Conservation (phyloP, 2,113 vertebrate species). For the Phylloscopus trochilus region DNA sequence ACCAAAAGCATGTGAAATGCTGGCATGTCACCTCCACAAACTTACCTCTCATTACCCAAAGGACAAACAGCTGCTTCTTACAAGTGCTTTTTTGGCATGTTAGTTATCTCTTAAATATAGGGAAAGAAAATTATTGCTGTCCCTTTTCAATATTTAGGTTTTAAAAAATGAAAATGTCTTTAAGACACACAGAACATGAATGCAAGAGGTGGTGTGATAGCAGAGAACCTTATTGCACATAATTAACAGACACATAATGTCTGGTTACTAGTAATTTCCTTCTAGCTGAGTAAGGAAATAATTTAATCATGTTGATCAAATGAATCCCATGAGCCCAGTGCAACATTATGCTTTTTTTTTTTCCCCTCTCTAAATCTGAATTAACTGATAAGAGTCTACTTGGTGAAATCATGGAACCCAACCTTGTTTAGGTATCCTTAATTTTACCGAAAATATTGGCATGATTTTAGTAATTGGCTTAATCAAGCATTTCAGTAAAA, state of each 20-base stretch:
- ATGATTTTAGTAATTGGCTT: conserved; percentile 57
- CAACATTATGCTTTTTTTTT: conserved; percentile 80
- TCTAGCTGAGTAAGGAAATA: conserved; percentile 91
- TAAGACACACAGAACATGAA: conserved; percentile 73
- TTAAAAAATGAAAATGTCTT: conserved; percentile 70
- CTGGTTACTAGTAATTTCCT: conserved; percentile 92
- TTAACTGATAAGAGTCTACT: conserved; percentile 83
- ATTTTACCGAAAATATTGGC: conserved; percentile 57
- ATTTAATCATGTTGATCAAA: conserved; percentile 91
- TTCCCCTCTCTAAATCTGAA: conserved; percentile 62
- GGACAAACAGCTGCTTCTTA: conserved; percentile 48
- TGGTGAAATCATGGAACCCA: conserved; percentile 54
- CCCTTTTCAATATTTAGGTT: conserved; percentile 72
- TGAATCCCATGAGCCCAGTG: conserved; percentile 84
- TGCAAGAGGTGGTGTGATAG: conserved; percentile 76
- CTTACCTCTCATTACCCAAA: neutral
- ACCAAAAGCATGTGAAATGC: neutral
- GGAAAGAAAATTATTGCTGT: conserved; percentile 62
- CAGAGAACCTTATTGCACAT: conserved; percentile 79
- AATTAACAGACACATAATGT: conserved; percentile 89
- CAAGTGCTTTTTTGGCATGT: conserved; percentile 27
- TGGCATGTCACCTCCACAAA: neutral
- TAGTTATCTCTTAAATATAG: conserved; percentile 64
- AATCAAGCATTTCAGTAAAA: conserved; percentile 30
- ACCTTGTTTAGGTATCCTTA: conserved; percentile 65